Percentiles rank a stretch among this genome's conserved stretches.
Evolutionary conservation across 2,888 invertebrate genomes (phyloP).

Genomic region (Tortrix viridana): DNA sequence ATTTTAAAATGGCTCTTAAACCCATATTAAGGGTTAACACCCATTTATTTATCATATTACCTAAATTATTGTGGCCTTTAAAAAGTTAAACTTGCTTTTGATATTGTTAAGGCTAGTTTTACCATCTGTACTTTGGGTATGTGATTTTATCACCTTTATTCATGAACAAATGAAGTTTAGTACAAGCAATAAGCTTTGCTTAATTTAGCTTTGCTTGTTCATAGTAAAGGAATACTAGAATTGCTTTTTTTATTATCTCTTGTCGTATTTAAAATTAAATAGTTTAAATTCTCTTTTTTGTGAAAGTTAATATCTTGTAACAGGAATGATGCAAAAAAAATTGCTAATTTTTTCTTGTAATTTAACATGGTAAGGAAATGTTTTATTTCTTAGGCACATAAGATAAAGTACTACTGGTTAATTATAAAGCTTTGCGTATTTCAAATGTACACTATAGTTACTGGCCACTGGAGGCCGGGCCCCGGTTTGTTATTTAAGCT

Average conservation of each 20-base stretch:
- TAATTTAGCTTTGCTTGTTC: conserved; percentile 49
- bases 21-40: conserved; percentile 68
- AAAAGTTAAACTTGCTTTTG: conserved; percentile 79
- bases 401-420: conserved; percentile 79
- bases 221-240: conserved; percentile 54
- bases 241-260: conserved; percentile 48
- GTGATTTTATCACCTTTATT: conserved; percentile 57
- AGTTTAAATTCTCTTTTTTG: conserved; percentile 53
- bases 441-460: conserved; percentile 46
- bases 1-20: conserved; percentile 67
- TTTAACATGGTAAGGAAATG: conserved; percentile 71
- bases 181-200: conserved; percentile 36
- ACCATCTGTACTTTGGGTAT: conserved; percentile 64
- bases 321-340: conserved; percentile 56
- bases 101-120: conserved; percentile 75
- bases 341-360: conserved; percentile 62
- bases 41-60: conserved; percentile 76
- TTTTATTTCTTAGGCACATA: conserved; percentile 78
- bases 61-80: conserved; percentile 82
- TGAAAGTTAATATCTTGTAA: conserved; percentile 51
- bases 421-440: conserved; percentile 69
- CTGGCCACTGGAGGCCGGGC: conserved; percentile 32
- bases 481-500: conserved; percentile 49
- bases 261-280: conserved; percentile 55
- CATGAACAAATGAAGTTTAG: conserved; percentile 52